These are phyloP conservation scores for Poeciliopsis turrubarensis DNA, from an alignment of 2,113 vertebrate species.

Conservation along the genomic window DNA sequence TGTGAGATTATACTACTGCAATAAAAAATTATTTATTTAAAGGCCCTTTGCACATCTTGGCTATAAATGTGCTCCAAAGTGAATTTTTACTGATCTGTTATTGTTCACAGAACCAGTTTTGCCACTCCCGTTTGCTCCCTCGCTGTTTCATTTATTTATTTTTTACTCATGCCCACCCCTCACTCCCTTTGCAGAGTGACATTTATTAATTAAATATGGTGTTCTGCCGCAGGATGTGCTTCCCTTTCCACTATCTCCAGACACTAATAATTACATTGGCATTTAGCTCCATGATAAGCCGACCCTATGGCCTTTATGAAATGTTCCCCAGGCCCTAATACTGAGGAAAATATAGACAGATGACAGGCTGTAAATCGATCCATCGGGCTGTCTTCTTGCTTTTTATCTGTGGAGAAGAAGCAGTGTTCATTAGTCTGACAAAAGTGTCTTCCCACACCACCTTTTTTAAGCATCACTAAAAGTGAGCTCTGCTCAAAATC, in stretches of 20 bases:
- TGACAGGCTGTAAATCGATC: slow-evolving; percentile 63
- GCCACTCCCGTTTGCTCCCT: slow-evolving; percentile 42
- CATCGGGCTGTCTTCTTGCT: slow-evolving; percentile 31
- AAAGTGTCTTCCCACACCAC: slow-evolving; percentile 24
- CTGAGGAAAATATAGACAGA: slow-evolving; percentile 72
- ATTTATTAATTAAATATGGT: slow-evolving; percentile 83
- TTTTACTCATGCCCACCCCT: slow-evolving; percentile 40
- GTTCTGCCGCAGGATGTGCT: slow-evolving; percentile 71
- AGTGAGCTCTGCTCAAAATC: slow-evolving; percentile 33
- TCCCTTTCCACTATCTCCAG: slow-evolving; percentile 75
- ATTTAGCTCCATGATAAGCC: slow-evolving; percentile 77
- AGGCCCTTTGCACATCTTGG: no score
- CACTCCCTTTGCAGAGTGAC: slow-evolving; percentile 70
- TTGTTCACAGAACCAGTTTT: slow-evolving; percentile 40
- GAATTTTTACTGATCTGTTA: slow-evolving; percentile 16
- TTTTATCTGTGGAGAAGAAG: slow-evolving; percentile 53
- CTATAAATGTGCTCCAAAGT: slow-evolving; percentile 6
- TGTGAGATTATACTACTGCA: no score
- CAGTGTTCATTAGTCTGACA: slow-evolving; percentile 49
- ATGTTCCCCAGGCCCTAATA: slow-evolving; percentile 67
- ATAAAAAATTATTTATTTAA: no score
- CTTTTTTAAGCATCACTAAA: slow-evolving; percentile 29
- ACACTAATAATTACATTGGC: slow-evolving; percentile 83
- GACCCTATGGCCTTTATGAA: slow-evolving; percentile 78
- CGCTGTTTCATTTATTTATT: slow-evolving; percentile 14